Conservation (phyloP, 2,797 vertebrate species). For the Cyprinella venusta region DNA sequence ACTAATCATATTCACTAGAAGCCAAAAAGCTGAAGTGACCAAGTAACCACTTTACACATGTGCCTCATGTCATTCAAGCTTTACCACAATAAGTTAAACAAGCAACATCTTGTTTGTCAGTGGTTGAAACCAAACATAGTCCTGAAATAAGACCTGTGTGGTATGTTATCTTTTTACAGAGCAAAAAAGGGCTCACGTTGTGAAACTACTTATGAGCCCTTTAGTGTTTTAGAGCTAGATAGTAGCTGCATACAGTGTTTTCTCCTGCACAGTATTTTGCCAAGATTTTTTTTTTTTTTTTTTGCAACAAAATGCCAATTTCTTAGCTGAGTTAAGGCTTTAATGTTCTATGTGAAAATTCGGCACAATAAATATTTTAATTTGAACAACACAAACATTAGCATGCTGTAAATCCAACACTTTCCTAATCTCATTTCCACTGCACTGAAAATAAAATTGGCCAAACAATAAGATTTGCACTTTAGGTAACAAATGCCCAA, state of each 20-base stretch:
- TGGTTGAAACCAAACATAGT: slow-evolving; percentile 5
- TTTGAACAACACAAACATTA: neutral
- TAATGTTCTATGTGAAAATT: neutral
- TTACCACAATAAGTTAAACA: neutral
- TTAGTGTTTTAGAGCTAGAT: slow-evolving; percentile 13
- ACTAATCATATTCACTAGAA: neutral
- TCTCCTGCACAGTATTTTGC: neutral
- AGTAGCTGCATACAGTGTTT: slow-evolving; percentile 24
- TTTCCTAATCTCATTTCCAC: neutral
- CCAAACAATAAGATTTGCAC: too few relatives aligned
- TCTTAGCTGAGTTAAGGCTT: neutral
- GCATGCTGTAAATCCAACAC: neutral
- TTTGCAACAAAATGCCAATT: neutral
- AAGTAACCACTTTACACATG: neutral
- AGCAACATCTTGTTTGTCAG: neutral
- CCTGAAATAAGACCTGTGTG: neutral
- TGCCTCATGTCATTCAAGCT: neutral
- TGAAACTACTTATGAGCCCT: slow-evolving; percentile 23
- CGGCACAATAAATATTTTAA: neutral
- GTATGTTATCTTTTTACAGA: neutral
- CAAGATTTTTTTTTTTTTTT: neutral
- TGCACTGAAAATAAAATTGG: neutral
- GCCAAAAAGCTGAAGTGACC: neutral
- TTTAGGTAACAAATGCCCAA: neutral
- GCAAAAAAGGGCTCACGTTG: neutral